Conservation (phyloP, 2,888 invertebrate genomes). For the Cheilosia vulpina region DNA sequence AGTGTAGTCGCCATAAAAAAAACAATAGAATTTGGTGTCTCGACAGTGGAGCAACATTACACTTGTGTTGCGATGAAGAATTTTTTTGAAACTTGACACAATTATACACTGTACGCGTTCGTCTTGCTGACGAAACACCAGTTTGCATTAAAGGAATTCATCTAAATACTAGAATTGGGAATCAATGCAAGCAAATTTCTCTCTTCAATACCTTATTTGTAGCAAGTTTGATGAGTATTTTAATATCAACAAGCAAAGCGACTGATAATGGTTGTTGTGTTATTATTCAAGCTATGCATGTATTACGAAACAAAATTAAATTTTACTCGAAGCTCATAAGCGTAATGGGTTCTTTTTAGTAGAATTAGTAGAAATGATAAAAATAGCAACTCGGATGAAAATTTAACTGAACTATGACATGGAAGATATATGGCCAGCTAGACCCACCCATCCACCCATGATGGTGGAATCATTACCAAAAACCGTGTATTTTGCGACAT, state of each 20-base stretch:
- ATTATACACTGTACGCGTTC: neutral
- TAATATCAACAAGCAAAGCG: neutral
- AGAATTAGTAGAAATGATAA: neutral
- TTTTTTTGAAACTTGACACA: neutral
- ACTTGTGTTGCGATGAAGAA: neutral
- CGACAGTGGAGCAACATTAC: constrained; percentile 4
- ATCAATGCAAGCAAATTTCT: neutral
- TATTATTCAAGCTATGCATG: too few relatives aligned
- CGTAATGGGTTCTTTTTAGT: constrained; percentile 13
- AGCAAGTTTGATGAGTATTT: neutral
- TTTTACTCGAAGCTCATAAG: constrained; percentile 16
- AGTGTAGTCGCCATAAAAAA: neutral
- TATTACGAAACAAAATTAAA: constrained; percentile 1
- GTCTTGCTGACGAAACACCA: neutral
- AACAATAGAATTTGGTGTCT: constrained; percentile 1
- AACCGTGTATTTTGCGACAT: constrained; percentile 4
- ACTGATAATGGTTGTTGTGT: neutral
- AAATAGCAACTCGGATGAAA: neutral
- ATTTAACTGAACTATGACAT: too few relatives aligned
- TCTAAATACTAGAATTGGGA: neutral
- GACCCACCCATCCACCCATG: too few relatives aligned
- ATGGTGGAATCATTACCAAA: neutral
- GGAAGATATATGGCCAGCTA: too few relatives aligned
- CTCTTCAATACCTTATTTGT: neutral
- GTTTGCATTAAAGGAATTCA: neutral